Base-by-base conservation (phyloP, 1,140 invertebrate genomes). In the Apis dorsata region DNA sequence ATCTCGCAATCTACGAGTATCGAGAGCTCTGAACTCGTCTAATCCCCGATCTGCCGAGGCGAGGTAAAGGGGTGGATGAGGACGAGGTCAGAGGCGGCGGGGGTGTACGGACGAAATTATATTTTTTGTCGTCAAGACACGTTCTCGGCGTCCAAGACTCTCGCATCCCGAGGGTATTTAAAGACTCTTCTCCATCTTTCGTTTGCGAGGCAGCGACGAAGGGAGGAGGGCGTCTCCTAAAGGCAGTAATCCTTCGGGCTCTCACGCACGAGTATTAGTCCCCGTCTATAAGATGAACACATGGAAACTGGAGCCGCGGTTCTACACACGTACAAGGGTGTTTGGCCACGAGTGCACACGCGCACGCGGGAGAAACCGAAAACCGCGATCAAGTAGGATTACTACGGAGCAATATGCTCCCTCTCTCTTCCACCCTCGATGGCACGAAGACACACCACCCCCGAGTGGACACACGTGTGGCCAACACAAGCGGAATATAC, bases 301-400 rank as follows among this genome's bases (percentile, higher is more conserved):
- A 81, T 63, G 24, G 72, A 28, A 51, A 70, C 57, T 59, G 59
- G 63, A 53, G 62, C 49, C 59, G 53, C 62, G 79, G 12, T n/a
- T 59, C 65, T 71, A 82, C 79, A 76, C 83, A 80, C 60, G 83
- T 65, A 65, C 17, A 51, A 17, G 53, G 44, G 34, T 69, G 60
- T 81, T 68, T 69, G 55, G 53, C 57, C 66, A 79, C 63, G 60
- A 55, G 77, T 70, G 44, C 21, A 60, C 75, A 71, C 84, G 86
- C 80, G 82, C 62, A 81, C 86, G 83, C 60, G 86, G 85, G 55
- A 55, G 70, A 89, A 91, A 89, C 92, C 91, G 90, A 93, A 92
- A 93, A 92, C 92, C 93, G 90, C 92, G 92, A 93, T 93, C 92
- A 93, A 93, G 92, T 91, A 91, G 92, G 93, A 93, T 93, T 93